These are phyloP conservation scores for Cheumatopsyche charites DNA, from an alignment of 1,140 invertebrate genomes.

Conservation along the genomic window DNA sequence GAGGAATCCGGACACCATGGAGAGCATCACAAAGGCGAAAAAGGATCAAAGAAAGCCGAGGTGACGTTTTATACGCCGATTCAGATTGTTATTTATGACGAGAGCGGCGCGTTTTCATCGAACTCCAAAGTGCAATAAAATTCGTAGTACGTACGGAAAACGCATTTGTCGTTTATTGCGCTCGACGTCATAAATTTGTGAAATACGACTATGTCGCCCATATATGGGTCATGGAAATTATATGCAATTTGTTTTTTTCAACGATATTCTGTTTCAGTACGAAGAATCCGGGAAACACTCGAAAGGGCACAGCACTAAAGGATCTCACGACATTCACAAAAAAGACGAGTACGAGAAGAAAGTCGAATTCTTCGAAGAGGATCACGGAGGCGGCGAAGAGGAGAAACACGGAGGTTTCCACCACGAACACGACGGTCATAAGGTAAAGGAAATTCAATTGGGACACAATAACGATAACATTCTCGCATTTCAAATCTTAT, in stretches of 20 bases:
- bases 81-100: background rate
- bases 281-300: conserved; percentile 70
- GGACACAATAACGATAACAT: background rate
- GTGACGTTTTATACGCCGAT: conserved; percentile 46
- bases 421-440: conserved; percentile 61
- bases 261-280: conserved; percentile 54
- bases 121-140: conserved; percentile 27
- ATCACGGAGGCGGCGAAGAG: conserved; percentile 68
- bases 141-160: conserved; percentile 11
- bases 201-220: background rate
- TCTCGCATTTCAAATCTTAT: background rate
- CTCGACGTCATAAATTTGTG: conserved; percentile 13
- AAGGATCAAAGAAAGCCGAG: conserved; percentile 59
- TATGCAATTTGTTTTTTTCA: no score
- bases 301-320: conserved; percentile 74
- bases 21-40: conserved; percentile 64
- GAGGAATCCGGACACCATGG: conserved; percentile 67
- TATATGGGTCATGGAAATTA: background rate
- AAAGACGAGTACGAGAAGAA: conserved; percentile 77
- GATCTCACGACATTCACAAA: conserved; percentile 73
- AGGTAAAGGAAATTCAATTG: conserved; percentile 53
- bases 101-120: background rate
- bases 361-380: conserved; percentile 75
- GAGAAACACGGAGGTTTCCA: conserved; percentile 68
- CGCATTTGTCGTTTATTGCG: conserved; percentile 30